Evolutionary conservation across 1,140 invertebrate genomes (phyloP).

Genomic region (Lepidurus couesii): DNA sequence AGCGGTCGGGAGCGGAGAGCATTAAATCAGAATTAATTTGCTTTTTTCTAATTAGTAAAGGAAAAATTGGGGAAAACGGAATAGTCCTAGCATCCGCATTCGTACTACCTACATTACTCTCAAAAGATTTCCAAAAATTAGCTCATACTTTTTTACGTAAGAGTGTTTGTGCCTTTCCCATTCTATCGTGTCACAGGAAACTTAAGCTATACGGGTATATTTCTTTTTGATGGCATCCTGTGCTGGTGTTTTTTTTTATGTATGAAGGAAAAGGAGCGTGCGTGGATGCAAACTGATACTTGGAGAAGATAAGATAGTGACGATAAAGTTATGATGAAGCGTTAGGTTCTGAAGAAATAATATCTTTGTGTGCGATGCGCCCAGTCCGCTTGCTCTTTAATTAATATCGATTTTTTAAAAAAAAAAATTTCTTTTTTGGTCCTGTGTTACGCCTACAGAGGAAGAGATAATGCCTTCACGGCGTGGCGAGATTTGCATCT

Average conservation of each 20-base stretch:
- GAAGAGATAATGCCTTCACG: conserved; percentile 1
- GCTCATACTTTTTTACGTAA: too few species aligned
- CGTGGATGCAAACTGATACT: not conserved
- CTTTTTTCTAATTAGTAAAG: too few species aligned
- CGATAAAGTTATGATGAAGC: not conserved
- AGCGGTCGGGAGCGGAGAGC: too few species aligned
- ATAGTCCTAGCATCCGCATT: too few species aligned
- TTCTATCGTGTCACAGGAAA: too few species aligned
- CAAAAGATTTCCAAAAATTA: too few species aligned
- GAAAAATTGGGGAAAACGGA: too few species aligned
- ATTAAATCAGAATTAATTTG: too few species aligned
- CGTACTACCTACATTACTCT: too few species aligned
- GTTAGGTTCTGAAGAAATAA: not conserved
- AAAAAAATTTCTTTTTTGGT: too few species aligned
- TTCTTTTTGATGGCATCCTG: not conserved
- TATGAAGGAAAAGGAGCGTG: not conserved
- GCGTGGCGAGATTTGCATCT: not conserved
- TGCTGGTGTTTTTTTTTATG: not conserved
- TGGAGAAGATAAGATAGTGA: not conserved
- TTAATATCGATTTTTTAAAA: not conserved
- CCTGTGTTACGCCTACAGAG: conserved; percentile 1
- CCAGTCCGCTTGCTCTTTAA: not conserved
- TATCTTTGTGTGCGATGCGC: not conserved
- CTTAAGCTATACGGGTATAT: too few species aligned
- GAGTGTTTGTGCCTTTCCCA: too few species aligned